phyloP scores from a whole-genome alignment of 2,797 vertebrate species.

The Ptychadena robeensis region DNA sequence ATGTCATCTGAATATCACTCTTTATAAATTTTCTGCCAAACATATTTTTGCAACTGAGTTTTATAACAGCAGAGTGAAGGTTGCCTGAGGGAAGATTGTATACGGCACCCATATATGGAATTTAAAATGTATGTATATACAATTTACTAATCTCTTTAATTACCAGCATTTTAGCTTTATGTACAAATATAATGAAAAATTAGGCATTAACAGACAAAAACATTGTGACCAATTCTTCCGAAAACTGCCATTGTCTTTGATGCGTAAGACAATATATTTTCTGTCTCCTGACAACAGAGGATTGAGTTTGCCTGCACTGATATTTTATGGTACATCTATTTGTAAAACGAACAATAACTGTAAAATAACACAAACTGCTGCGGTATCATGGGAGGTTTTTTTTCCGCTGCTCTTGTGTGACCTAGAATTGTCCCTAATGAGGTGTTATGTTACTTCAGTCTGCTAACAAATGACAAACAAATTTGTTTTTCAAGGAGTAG shows the following conservation, averaged over 20 bases:
- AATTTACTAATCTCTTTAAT: too few species aligned
- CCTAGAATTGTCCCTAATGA: conserved; percentile 40
- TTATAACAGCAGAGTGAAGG: too few species aligned
- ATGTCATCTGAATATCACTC: too few species aligned
- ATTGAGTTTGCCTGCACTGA: neutral
- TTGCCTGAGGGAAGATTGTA: too few species aligned
- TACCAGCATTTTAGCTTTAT: neutral
- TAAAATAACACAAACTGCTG: conserved; percentile 15
- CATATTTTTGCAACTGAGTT: too few species aligned
- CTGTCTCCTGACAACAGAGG: neutral
- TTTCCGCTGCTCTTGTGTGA: conserved; percentile 29
- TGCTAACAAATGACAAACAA: conserved; percentile 35
- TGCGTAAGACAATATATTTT: neutral
- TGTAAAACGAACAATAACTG: conserved; percentile 21
- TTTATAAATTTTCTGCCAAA: too few species aligned
- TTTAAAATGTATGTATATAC: too few species aligned
- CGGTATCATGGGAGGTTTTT: conserved; percentile 27
- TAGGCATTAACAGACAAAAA: neutral
- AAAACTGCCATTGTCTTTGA: neutral
- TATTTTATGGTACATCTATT: conserved; percentile 7
- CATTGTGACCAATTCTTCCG: neutral
- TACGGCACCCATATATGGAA: too few species aligned
- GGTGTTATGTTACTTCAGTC: conserved; percentile 29
- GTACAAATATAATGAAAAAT: neutral
- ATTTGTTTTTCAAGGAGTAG: conserved; percentile 34